Base-by-base conservation (phyloP, 2,888 invertebrate genomes). In the Andrena flavipes region DNA sequence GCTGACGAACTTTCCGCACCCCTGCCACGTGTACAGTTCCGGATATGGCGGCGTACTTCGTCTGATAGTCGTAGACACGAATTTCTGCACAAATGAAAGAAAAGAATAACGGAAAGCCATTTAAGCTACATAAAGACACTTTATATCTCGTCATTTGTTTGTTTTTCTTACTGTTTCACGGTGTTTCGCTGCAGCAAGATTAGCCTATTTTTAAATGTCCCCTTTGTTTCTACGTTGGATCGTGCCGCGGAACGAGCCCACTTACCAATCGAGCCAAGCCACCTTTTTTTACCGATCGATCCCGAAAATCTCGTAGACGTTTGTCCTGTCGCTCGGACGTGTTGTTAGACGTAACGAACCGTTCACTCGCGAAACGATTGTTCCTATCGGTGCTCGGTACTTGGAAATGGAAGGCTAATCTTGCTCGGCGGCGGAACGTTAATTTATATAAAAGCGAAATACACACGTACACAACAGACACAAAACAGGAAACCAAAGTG, bases 1-100 rank as follows among this genome's bases (percentile, higher is more conserved):
- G 0, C 97, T 95, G 2, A 97, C 96, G 92, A 98, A 96, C 64
- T 95, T 94, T 0, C 97, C 95, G 87, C 97, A 95, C 56, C 96
- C 96, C 90, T 96, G 95, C 96, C 97, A 97, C 60, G 95, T 95
- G 90, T 95, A 96, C 60, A 98, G 95, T 88, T 96, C 96, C 8
- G 96, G 95, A 94, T 95, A 97, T 23, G 96, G 96, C 76, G 98
- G 95, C 84, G 96, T 96, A 16, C 97, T 97, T 29, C 97, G 97
- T 60, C 97, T 95, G 84, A 98, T 96, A 2, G 97, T 96, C 6
- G 97, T 97, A 88, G 97, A 97, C 56, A 98, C 97, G 95, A 98
- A 97, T 96, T 98, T 98, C 97, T 98, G 93, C 49, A 93, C 82
- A 75, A 76, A 30, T 49, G 13, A 48, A 48, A n/a, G 0, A 33